These are phyloP conservation scores for Tuta absoluta DNA, from an alignment of 2,888 invertebrate species.

Conservation along the genomic window DNA sequence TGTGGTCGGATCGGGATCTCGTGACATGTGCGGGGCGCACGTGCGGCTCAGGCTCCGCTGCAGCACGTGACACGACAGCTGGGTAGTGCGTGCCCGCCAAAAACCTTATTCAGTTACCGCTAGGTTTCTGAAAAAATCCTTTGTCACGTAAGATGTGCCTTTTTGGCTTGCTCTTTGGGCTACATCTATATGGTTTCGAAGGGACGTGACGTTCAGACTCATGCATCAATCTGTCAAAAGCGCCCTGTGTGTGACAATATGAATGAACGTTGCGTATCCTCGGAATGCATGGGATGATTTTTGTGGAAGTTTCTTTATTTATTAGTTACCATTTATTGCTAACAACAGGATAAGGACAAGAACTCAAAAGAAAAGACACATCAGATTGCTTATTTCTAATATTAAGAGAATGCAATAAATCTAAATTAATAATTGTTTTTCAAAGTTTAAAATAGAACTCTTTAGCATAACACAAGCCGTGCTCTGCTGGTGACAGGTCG, in stretches of 20 bases:
- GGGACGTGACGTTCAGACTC: background rate
- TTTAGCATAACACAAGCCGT: constrained; percentile 8
- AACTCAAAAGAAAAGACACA: too few relatives aligned
- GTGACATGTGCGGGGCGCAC: constrained; percentile 15
- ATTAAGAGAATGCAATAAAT: too few relatives aligned
- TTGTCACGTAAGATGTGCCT: background rate
- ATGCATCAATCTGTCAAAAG: constrained; percentile 1
- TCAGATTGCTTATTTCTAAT: too few relatives aligned
- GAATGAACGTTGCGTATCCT: background rate
- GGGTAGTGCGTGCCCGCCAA: constrained; percentile 26
- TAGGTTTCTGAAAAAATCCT: background rate
- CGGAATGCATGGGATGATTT: too few relatives aligned
- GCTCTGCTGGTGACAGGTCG: background rate
- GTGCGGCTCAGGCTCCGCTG: background rate
- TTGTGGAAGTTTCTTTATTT: too few relatives aligned
- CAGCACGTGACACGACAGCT: constrained; percentile 38
- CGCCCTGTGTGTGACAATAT: background rate
- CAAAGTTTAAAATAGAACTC: background rate
- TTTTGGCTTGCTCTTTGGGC: background rate
- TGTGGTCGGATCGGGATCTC: background rate
- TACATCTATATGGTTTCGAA: background rate
- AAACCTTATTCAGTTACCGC: background rate
- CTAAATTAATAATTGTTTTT: background rate
- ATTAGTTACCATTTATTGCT: too few relatives aligned
- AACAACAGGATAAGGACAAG: too few relatives aligned